These are phyloP conservation scores for Mesoclemmys tuberculata DNA, from an alignment of 2,113 vertebrate genomes.

Conservation along the genomic window DNA sequence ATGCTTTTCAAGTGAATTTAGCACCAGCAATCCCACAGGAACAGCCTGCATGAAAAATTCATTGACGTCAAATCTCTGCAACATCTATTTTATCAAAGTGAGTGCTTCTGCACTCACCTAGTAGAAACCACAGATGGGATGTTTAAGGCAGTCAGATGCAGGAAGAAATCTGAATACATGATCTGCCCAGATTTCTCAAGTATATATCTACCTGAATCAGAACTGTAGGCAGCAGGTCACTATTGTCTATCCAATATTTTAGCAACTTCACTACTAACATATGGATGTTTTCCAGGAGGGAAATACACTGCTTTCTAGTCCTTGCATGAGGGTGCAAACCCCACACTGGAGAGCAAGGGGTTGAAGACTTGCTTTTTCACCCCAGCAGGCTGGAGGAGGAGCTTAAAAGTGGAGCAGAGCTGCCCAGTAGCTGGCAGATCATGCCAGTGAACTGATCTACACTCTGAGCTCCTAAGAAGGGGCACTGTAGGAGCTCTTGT, in stretches of 20 bases:
- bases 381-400: background rate
- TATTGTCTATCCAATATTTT: slow-evolving; percentile 23
- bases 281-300: slow-evolving; percentile 19
- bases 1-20: slow-evolving; percentile 24
- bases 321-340: background rate
- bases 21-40: slow-evolving; percentile 27
- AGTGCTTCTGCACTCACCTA: slow-evolving; percentile 4
- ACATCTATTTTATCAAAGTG: slow-evolving; percentile 61
- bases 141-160: slow-evolving; percentile 53
- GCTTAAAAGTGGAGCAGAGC: background rate
- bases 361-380: background rate
- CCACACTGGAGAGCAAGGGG: background rate
- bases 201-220: background rate
- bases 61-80: slow-evolving; percentile 34
- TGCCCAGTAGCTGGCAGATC: background rate
- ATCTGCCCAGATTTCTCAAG: slow-evolving; percentile 7
- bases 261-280: slow-evolving; percentile 30
- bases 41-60: slow-evolving; percentile 53
- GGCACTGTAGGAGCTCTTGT: background rate
- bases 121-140: slow-evolving; percentile 40
- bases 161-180: slow-evolving; percentile 8
- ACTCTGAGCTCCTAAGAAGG: background rate
- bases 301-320: background rate
- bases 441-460: background rate
- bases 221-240: background rate